Evolutionary conservation across 2,797 vertebrate genomes (phyloP).

Genomic region (Neosalanx taihuensis): DNA sequence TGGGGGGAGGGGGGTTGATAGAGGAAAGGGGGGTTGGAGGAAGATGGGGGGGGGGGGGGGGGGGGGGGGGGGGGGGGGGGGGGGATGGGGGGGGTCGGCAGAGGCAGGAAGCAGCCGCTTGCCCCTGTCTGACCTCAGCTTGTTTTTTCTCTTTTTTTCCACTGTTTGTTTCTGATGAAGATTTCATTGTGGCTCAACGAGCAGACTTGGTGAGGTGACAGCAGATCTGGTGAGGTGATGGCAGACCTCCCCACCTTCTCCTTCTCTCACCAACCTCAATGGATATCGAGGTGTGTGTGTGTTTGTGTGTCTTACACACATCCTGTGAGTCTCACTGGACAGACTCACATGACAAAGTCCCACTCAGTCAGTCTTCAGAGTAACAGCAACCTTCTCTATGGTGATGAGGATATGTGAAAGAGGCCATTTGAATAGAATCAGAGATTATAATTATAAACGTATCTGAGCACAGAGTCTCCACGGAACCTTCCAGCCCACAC

Average conservation of each 20-base stretch:
- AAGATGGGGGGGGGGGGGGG: slow-evolving; percentile 2
- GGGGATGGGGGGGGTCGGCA: no score
- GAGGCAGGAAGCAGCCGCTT: slow-evolving; percentile 57
- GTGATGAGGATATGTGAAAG: slow-evolving; percentile 1
- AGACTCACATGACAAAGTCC: background rate
- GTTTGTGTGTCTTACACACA: background rate
- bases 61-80: slow-evolving; percentile 1
- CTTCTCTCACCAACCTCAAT: background rate
- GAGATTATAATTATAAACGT: slow-evolving; percentile 15
- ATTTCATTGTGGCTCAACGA: slow-evolving; percentile 25
- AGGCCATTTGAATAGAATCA: slow-evolving; percentile 1
- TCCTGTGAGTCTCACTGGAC: background rate
- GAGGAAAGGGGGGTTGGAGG: slow-evolving; percentile 12
- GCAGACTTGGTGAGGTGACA: slow-evolving; percentile 39
- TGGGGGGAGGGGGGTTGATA: slow-evolving; percentile 4
- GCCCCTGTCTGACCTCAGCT: slow-evolving; percentile 59
- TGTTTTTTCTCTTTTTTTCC: slow-evolving; percentile 40
- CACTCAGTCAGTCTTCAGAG: slow-evolving; percentile 1
- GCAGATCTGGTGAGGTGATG: no score
- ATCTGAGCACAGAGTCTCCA: background rate
- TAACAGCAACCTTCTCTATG: slow-evolving; percentile 5
- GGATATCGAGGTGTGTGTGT: no score
- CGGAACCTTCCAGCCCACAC: slow-evolving; percentile 6
- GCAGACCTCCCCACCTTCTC: background rate
- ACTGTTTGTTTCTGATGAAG: slow-evolving; percentile 45